Percentiles rank a stretch among this genome's conserved stretches.
These are phyloP conservation scores for Periparus ater DNA, from an alignment of 2,797 vertebrate species.

Conservation along the genomic window DNA sequence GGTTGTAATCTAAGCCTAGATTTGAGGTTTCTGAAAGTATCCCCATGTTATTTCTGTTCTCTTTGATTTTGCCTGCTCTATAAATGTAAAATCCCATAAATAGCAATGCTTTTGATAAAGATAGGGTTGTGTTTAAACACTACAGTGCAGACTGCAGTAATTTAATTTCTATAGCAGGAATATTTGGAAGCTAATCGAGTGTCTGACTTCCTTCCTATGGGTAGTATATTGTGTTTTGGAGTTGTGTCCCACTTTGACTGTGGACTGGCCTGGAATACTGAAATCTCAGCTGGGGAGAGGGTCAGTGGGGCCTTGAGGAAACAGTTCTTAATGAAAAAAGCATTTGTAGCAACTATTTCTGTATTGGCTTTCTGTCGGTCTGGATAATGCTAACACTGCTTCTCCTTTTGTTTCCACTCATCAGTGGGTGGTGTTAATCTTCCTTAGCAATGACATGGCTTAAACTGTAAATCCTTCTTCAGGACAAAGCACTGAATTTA, in stretches of 20 bases:
- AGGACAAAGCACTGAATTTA: background rate
- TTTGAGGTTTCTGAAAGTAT: constrained; percentile 39
- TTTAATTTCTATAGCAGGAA: background rate
- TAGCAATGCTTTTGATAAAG: constrained; percentile 9
- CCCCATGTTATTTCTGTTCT: constrained; percentile 32
- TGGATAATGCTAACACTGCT: background rate
- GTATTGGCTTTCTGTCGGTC: background rate
- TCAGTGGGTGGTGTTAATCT: background rate
- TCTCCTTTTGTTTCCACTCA: constrained; percentile 5
- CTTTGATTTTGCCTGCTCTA: constrained; percentile 7
- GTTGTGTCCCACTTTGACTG: background rate
- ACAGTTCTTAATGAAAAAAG: background rate
- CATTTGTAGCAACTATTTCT: background rate
- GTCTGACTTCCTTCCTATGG: constrained; percentile 40
- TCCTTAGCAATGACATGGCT: background rate
- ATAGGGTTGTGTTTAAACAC: background rate
- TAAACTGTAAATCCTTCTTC: background rate
- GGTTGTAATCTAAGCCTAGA: constrained; percentile 7
- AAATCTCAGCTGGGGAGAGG: background rate
- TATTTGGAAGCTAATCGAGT: background rate
- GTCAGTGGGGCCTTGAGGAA: background rate
- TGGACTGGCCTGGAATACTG: background rate
- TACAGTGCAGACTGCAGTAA: background rate
- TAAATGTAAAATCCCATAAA: constrained; percentile 54
- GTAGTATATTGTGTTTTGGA: constrained; percentile 24